Evolutionary conservation across 30 jellyfish, hydroid and myxozoan genomes (phyloP).

Genomic region (Aurelia coerulea): DNA sequence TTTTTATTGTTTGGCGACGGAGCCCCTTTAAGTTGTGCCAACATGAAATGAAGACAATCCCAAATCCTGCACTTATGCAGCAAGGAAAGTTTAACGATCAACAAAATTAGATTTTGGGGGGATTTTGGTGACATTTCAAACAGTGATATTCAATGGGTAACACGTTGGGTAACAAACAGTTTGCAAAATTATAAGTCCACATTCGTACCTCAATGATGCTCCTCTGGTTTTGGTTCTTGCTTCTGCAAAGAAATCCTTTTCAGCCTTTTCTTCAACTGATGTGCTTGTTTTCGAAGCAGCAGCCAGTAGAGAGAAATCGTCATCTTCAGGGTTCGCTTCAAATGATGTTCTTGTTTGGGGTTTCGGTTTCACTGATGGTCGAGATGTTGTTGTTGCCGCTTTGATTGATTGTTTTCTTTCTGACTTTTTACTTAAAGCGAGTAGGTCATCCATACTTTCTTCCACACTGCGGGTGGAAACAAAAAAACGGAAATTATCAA

Average conservation of each 20-base stretch:
- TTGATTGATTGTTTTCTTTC: constrained; percentile 61
- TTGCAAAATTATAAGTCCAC: neutral
- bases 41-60: too few relatives aligned
- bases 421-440: constrained; percentile 82
- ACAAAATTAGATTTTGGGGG: too few relatives aligned
- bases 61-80: too few relatives aligned
- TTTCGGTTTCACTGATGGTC: constrained; percentile 46
- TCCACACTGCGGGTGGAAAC: constrained; percentile 17
- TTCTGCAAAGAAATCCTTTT: constrained; percentile 52
- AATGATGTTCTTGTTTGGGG: constrained; percentile 54
- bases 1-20: too few relatives aligned
- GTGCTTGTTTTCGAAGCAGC: constrained; percentile 25
- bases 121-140: too few relatives aligned
- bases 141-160: too few relatives aligned
- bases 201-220: constrained; percentile 44
- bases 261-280: neutral
- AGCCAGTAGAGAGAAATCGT: constrained; percentile 31
- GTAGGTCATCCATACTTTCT: constrained; percentile 75
- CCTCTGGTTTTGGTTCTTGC: constrained; percentile 53
- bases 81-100: too few relatives aligned
- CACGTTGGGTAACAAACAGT: neutral
- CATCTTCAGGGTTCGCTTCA: constrained; percentile 42
- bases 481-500: neutral
- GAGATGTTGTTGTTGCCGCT: constrained; percentile 37
- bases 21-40: too few relatives aligned